Evolutionary conservation across 2,797 vertebrate species (phyloP), one percentile per base, ranked within the genome.

Genomic region (Pristis pectinata): DNA sequence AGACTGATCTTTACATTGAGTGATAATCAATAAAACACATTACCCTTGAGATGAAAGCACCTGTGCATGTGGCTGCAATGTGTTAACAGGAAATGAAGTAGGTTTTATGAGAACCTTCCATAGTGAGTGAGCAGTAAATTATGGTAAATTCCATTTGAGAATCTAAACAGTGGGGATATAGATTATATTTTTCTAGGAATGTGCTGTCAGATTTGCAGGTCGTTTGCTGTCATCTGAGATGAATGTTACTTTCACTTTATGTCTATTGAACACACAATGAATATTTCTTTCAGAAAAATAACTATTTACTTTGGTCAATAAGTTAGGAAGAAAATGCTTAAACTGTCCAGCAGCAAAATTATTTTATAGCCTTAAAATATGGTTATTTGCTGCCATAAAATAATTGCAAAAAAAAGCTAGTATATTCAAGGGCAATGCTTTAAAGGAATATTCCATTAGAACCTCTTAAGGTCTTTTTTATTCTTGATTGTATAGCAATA

Each of bases 11-110:
- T 49, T 74, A 34, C 37, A 87, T 93, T 49, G 91, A 93, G 44
- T n/a, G 44, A 34, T 53, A 93, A 94, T 94, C 92, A 76, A 94
- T 76, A 94, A 94, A 94, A 74, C 34, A 94, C 49, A 91, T 94
- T 74, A 72, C 44, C 44, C 72, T n/a, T 30, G 44, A 17, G 72
- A 89, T 11, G 9, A 59, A 89, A 34, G 59, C 37, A 74, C 70
- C 92, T 94, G 92, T 94, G 70, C 44, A 94, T 74, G 41, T 53
- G 92, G 44, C 67, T 74, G 41, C 67, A 74, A 93, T 53, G 41
- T 74, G 24, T n/a, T 94, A 76, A 94, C 70, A 94, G 27, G 70
- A 94, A 94, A 76, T 30, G 41, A 94, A 76, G 8, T 94, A n/a
- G 27, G 44, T 94, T 94, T 94, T 94, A 76, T 53, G 27, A n/a